Conservation (phyloP, 2,797 vertebrate species). For the Myotis findleyi region DNA sequence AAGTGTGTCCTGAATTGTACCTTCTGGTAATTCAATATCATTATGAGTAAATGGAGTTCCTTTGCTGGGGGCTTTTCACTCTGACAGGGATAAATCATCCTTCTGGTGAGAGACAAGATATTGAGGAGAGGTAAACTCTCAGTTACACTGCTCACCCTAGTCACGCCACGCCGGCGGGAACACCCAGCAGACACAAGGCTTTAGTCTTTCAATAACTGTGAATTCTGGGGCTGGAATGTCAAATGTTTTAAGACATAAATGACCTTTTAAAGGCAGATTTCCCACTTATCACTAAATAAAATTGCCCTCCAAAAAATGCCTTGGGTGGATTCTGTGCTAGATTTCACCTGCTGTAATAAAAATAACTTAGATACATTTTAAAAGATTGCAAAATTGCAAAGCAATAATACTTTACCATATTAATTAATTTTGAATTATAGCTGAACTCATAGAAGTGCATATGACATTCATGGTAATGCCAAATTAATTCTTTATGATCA, state of each 20-base stretch:
- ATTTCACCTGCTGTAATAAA: slow-evolving; percentile 56
- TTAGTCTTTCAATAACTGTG: neutral
- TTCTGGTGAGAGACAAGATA: slow-evolving; percentile 60
- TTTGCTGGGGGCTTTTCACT: slow-evolving; percentile 51
- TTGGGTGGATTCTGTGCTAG: slow-evolving; percentile 32
- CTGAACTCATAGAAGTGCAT: slow-evolving; percentile 82
- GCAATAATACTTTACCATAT: slow-evolving; percentile 79
- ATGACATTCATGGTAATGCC: slow-evolving; percentile 83
- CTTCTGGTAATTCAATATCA: slow-evolving; percentile 73
- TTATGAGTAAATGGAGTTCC: slow-evolving; percentile 60
- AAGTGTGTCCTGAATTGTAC: slow-evolving; percentile 74
- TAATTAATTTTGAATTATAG: slow-evolving; percentile 88
- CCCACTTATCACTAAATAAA: slow-evolving; percentile 62
- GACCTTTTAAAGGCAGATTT: neutral
- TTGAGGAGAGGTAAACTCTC: slow-evolving; percentile 55
- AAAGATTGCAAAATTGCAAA: slow-evolving; percentile 80
- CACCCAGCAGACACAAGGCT: slow-evolving; percentile 16
- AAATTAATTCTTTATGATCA: slow-evolving; percentile 91
- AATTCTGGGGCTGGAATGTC: slow-evolving; percentile 47
- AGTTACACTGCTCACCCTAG: slow-evolving; percentile 58
- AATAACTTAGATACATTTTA: slow-evolving; percentile 56
- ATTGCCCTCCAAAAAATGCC: slow-evolving; percentile 36
- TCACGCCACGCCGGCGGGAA: slow-evolving; percentile 48
- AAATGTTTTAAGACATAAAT: slow-evolving; percentile 49
- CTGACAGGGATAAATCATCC: slow-evolving; percentile 66